Base-by-base conservation (phyloP, 2,888 invertebrate genomes). In the Oxyteleia sp. region DNA sequence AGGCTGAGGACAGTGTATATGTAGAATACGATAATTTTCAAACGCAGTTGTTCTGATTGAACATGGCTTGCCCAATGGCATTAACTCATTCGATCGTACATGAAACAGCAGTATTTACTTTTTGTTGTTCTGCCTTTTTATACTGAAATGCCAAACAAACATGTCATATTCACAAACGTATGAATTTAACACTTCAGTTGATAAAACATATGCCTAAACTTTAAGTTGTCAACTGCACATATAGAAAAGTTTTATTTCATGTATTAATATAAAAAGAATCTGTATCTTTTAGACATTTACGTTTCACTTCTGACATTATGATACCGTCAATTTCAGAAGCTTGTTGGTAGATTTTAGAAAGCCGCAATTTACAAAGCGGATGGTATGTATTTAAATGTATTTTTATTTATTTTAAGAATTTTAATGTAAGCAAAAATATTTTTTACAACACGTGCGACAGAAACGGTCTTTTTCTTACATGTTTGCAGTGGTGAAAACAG, bases 11-110 rank as follows among this genome's bases (percentile, higher is more conserved):
- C 7, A 61, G 38, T 5, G 29, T 26, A 61, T 47, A 63, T 47
- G 13, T 47, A 63, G 32, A 61, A 61, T 61, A 26, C 61, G 26
- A 47, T 63, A 63, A 63, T 63, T 47, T 63, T 49, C 18, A 63
- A 63, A 63, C 8, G 63, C 47, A 63, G 26, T 41, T 41, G 11
- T 47, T 61, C 29, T 45, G 26, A 43, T 15, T 45, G 43, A 61
- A 41, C 41, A 38, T 45, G n/a, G 26, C 23, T 43, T 32, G 16
- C 32, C 18, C 53, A 55, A 55, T 35, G 18, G 53, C 16, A 55
- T 55, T 55, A 55, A 26, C n/a, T 23, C 23, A 49, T 49, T 55
- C 41, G 13, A 41, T 41, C 41, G 13, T 13, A 41, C 41, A 41
- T 41, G n/a, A 41, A 41, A 41, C 10, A 13, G 41, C 41, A 13